phyloP scores from a whole-genome alignment of 2,797 vertebrate species.

The Alcedo quadribrachys region DNA sequence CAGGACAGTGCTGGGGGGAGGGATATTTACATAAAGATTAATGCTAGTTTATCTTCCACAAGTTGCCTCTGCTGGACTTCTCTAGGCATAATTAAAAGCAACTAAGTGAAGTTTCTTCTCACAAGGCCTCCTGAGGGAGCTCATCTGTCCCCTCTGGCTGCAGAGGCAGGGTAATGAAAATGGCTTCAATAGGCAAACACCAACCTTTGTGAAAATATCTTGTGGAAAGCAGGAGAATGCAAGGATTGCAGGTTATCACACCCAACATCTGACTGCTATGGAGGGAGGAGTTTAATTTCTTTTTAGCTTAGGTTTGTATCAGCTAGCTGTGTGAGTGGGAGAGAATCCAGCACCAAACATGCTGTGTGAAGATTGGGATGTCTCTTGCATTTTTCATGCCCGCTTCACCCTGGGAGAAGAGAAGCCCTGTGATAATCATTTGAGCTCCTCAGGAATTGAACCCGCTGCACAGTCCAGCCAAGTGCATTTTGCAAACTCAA shows the following conservation, averaged over 20 bases:
- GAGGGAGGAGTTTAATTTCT: neutral
- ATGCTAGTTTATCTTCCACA: neutral
- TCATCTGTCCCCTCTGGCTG: neutral
- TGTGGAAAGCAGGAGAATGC: neutral
- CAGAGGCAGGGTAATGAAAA: neutral
- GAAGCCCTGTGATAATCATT: neutral
- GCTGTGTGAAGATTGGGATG: neutral
- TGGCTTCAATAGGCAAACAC: neutral
- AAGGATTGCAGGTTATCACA: neutral
- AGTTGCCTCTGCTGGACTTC: neutral
- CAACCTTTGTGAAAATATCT: neutral
- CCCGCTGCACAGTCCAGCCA: neutral
- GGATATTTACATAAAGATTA: neutral
- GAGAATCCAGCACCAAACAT: neutral
- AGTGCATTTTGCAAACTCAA: neutral
- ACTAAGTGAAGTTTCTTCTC: neutral
- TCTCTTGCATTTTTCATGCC: neutral
- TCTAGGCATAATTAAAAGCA: constrained; percentile 9
- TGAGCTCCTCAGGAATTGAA: neutral
- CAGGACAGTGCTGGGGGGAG: neutral
- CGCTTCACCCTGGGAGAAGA: neutral
- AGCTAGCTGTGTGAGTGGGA: fast-evolving
- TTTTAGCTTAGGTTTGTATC: neutral
- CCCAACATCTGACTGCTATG: neutral
- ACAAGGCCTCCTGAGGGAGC: neutral